A percentile compares a stretch with the other conserved stretches of the same genome.
These are phyloP conservation scores for Acleris emargana DNA, from an alignment of 2,888 invertebrate species.

Conservation along the genomic window DNA sequence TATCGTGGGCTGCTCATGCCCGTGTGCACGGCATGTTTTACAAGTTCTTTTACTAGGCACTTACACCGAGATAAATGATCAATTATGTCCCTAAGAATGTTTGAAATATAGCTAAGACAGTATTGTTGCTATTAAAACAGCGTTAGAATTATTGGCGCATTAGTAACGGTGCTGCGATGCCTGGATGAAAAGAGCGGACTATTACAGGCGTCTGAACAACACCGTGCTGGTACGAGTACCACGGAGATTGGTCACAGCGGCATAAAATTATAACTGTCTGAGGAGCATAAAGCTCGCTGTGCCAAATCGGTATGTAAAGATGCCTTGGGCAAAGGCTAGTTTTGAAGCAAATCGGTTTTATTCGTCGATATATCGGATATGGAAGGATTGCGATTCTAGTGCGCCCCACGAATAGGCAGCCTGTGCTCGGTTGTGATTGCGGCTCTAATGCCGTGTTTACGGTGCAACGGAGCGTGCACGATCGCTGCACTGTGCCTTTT, in stretches of 20 bases:
- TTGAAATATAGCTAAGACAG: conserved; percentile 4
- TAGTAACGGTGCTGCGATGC: neutral
- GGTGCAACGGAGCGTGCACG: conserved; percentile 10
- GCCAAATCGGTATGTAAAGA: conserved; percentile 29
- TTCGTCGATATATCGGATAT: conserved; percentile 57
- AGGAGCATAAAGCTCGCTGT: conserved; percentile 6
- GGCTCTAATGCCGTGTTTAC: conserved; percentile 48
- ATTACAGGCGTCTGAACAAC: conserved; percentile 1
- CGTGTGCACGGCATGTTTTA: conserved; percentile 7
- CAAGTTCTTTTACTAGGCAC: conserved; percentile 13
- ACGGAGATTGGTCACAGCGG: neutral
- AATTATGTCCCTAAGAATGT: conserved; percentile 15
- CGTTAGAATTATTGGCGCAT: neutral
- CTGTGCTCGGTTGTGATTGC: conserved; percentile 62
- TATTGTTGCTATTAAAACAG: neutral
- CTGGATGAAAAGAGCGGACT: neutral
- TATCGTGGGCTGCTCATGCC: conserved; percentile 1
- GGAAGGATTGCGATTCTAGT: conserved; percentile 57
- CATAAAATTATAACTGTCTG: conserved; percentile 7
- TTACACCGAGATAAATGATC: conserved; percentile 14
- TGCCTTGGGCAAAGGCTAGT: conserved; percentile 28
- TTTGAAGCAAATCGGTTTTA: conserved; percentile 43
- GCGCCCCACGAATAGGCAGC: conserved; percentile 52
- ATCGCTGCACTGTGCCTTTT: neutral
- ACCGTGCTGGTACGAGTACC: neutral